These are phyloP conservation scores for Phrynocephalus vlangalii DNA, from an alignment of 2,797 vertebrate species.

Conservation along the genomic window DNA sequence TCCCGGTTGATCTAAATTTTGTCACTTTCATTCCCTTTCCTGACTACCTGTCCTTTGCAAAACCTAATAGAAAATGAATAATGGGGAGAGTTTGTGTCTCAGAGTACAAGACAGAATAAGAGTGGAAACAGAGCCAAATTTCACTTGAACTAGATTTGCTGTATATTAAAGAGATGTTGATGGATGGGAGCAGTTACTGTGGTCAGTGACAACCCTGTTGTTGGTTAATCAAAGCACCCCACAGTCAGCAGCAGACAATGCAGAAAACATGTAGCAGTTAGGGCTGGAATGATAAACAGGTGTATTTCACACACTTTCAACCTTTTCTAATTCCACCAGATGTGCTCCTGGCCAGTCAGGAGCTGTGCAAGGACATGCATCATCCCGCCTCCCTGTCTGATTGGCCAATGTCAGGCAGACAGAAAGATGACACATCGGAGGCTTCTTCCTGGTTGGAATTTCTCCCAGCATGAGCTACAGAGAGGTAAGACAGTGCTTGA, in stretches of 20 bases:
- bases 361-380: too few species aligned
- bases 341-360: neutral
- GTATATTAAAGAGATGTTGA: conserved; percentile 23
- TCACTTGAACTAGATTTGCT: conserved; percentile 5
- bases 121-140: conserved; percentile 8
- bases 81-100: neutral
- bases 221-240: conserved; percentile 27
- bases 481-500: too few species aligned
- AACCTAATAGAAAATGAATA: conserved; percentile 15
- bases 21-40: neutral
- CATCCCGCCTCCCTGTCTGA: too few species aligned
- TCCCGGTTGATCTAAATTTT: neutral
- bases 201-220: conserved; percentile 11
- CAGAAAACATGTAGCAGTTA: neutral
- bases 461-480: too few species aligned
- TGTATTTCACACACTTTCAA: neutral
- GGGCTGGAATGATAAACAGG: conserved; percentile 24
- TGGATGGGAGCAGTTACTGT: conserved; percentile 1
- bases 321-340: neutral
- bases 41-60: conserved; percentile 1
- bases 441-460: too few species aligned
- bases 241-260: neutral
- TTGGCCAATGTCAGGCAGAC: too few species aligned
- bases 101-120: neutral
- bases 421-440: too few species aligned